Evolutionary conservation across 23 tunicate genomes (phyloP).

Genomic region (Oikopleura dioica): DNA sequence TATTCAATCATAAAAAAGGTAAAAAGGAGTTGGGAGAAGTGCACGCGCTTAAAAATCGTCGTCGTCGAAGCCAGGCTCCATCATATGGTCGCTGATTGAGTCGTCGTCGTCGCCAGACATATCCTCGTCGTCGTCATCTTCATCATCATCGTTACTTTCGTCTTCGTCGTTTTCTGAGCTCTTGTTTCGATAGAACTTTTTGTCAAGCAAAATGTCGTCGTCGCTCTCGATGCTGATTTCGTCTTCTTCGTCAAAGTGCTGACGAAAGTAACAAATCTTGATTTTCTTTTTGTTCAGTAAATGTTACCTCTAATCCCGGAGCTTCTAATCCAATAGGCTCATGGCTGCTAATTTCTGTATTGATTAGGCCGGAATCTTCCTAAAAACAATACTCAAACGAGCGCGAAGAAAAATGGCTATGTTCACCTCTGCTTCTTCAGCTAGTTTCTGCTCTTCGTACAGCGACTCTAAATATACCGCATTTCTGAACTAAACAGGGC

Average conservation of each 20-base stretch:
- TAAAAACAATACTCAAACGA: not conserved
- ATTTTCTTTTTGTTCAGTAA: not conserved
- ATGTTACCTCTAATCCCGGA: not conserved
- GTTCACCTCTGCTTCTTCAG: too few species aligned
- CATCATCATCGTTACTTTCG: not conserved
- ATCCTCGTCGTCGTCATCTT: not conserved
- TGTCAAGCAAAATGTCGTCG: not conserved
- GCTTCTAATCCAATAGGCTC: not conserved
- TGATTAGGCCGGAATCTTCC: not conserved
- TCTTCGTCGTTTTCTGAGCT: not conserved
- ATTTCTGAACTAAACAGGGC: slow-evolving; percentile 1
- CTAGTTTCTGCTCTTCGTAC: not conserved
- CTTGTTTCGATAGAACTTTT: not conserved
- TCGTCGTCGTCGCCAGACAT: not conserved
- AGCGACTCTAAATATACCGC: not conserved
- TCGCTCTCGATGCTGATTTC: not conserved
- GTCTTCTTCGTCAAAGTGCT: not conserved
- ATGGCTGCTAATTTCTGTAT: not conserved
- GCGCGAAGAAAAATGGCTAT: too few species aligned
- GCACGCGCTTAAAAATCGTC: too few species aligned
- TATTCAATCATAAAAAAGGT: too few species aligned
- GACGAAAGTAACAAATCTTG: not conserved
- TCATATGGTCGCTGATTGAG: too few species aligned
- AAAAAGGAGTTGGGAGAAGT: too few species aligned
- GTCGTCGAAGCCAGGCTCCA: too few species aligned